Conservation (phyloP, 2,888 invertebrate species). For the Sisyra terminalis region DNA sequence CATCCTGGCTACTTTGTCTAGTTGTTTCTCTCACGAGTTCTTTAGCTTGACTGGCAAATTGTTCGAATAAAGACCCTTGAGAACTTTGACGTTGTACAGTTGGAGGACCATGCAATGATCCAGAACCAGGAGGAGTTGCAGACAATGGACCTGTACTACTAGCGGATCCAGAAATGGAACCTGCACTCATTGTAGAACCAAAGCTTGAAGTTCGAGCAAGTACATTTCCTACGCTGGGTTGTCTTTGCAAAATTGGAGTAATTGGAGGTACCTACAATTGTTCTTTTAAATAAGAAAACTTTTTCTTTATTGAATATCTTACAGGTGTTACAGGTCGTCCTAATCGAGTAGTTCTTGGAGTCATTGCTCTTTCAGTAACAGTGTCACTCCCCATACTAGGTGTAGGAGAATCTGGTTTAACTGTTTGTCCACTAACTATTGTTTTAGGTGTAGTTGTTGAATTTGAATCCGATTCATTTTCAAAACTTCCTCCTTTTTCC, state of each 20-base stretch:
- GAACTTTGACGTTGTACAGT: slow-evolving; percentile 54
- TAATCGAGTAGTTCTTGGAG: slow-evolving; percentile 31
- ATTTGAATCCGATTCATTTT: slow-evolving; percentile 62
- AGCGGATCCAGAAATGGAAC: slow-evolving; percentile 8
- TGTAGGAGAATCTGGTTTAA: slow-evolving; percentile 32
- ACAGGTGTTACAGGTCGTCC: slow-evolving; percentile 32
- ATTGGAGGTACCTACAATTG: slow-evolving; percentile 31
- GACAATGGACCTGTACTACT: slow-evolving; percentile 17
- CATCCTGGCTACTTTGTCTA: slow-evolving; percentile 78
- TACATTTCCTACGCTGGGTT: slow-evolving; percentile 41
- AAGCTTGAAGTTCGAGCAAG: slow-evolving; percentile 47
- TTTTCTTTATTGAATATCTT: slow-evolving; percentile 16
- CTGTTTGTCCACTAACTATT: slow-evolving; percentile 37
- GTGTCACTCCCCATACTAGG: slow-evolving; percentile 32
- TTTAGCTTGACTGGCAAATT: slow-evolving; percentile 76
- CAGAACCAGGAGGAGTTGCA: slow-evolving; percentile 26
- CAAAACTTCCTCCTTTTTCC: slow-evolving; percentile 44
- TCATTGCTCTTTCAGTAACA: slow-evolving; percentile 34
- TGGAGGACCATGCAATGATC: slow-evolving; percentile 15
- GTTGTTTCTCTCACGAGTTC: slow-evolving; percentile 78
- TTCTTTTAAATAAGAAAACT: background rate
- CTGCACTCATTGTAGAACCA: slow-evolving; percentile 29
- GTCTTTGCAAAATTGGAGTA: slow-evolving; percentile 35
- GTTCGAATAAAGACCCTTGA: slow-evolving; percentile 72
- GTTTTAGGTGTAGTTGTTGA: slow-evolving; percentile 58